Evolutionary conservation across 2,888 invertebrate genomes (phyloP).

Genomic region (Tachina grossa): DNA sequence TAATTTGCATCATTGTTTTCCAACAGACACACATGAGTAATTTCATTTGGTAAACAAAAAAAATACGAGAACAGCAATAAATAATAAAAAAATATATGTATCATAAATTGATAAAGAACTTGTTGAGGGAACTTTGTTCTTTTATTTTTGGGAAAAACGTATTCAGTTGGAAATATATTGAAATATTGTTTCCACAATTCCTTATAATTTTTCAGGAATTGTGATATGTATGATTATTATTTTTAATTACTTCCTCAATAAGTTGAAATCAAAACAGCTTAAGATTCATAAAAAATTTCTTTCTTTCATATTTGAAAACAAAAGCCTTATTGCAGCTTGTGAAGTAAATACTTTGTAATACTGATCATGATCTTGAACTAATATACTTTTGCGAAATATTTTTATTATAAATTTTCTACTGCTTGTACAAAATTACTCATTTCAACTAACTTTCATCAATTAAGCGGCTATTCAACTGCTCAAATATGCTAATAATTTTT

Average conservation of each 20-base stretch:
- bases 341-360: no score
- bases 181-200: not conserved
- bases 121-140: slow-evolving; percentile 2
- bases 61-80: not conserved
- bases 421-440: no score
- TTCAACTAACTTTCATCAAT: no score
- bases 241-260: not conserved
- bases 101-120: not conserved
- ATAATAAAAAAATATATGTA: not conserved
- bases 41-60: slow-evolving; percentile 7
- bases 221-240: not conserved
- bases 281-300: not conserved
- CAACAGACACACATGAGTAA: slow-evolving; percentile 5
- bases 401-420: no score
- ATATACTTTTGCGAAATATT: no score
- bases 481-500: no score
- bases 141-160: not conserved
- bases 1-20: slow-evolving; percentile 16
- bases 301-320: slow-evolving; percentile 9
- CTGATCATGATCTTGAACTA: no score
- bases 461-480: no score
- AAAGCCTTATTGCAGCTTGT: not conserved
- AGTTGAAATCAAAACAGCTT: not conserved
- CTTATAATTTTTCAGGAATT: not conserved
- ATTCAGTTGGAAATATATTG: slow-evolving; percentile 1